phyloP scores from a whole-genome alignment of 2,888 invertebrate species.

The Caenorhabditis sp. region DNA sequence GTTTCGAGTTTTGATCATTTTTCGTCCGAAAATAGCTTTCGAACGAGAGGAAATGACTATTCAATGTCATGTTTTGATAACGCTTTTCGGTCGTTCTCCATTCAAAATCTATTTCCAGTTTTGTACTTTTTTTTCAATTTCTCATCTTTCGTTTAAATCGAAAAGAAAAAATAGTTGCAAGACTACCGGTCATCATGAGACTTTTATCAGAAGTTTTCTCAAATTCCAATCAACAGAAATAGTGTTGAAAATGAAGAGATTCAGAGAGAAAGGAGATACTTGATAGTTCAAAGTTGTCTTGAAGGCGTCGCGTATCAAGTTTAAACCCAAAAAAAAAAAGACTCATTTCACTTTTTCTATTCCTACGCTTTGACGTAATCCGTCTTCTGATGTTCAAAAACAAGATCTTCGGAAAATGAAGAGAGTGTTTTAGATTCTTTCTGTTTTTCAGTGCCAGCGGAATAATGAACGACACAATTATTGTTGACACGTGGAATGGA shows the following conservation, averaged over 20 bases:
- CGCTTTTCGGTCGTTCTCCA: slow-evolving; percentile 3
- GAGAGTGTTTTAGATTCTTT: background rate
- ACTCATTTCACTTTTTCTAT: background rate
- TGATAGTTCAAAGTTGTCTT: slow-evolving; percentile 35
- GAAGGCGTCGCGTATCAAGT: slow-evolving; percentile 3
- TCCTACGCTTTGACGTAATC: slow-evolving; percentile 6
- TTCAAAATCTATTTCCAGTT: background rate
- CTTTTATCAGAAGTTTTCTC: slow-evolving; percentile 22
- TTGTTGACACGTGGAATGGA: slow-evolving; percentile 56
- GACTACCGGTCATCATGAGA: slow-evolving; percentile 15
- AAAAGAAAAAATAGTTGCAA: background rate
- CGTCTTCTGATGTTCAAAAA: background rate
- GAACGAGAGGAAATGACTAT: slow-evolving; percentile 15
- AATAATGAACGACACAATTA: slow-evolving; percentile 51
- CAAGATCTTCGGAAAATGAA: background rate
- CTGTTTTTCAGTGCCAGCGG: slow-evolving; percentile 17
- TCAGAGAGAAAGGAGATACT: background rate
- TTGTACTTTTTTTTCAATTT: background rate
- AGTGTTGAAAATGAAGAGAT: background rate
- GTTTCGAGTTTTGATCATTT: background rate
- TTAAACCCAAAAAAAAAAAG: background rate
- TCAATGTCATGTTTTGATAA: background rate
- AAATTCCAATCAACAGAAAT: slow-evolving; percentile 4
- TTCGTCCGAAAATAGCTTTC: background rate
- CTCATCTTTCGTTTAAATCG: background rate